Evolutionary conservation across 2,888 invertebrate species (phyloP).

Genomic region (Portevinia maculata): DNA sequence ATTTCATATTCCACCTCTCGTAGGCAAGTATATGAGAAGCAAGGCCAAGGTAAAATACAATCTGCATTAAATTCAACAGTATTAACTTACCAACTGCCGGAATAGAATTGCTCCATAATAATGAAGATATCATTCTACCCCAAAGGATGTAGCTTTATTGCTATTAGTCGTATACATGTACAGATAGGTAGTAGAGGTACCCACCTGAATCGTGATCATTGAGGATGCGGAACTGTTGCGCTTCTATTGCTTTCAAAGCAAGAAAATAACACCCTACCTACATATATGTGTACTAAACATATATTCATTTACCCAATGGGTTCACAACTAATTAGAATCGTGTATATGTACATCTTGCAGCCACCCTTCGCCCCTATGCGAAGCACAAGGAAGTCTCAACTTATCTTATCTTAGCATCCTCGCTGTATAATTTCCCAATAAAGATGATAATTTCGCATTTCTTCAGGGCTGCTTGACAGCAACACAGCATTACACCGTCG

Average conservation of each 20-base stretch:
- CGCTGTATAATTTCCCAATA: constrained; percentile 69
- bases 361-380: constrained; percentile 11
- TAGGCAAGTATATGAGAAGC: not conserved
- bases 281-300: constrained; percentile 39
- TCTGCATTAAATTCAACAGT: constrained; percentile 60
- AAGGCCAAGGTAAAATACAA: constrained; percentile 64
- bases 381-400: constrained; percentile 58
- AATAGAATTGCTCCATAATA: constrained; percentile 68
- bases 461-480: constrained; percentile 59
- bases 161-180: constrained; percentile 40
- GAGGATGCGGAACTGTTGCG: constrained; percentile 67
- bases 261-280: constrained; percentile 25
- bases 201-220: constrained; percentile 59
- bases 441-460: constrained; percentile 69
- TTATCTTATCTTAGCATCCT: constrained; percentile 65
- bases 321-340: constrained; percentile 70
- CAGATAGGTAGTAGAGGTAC: not conserved
- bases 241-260: constrained; percentile 33
- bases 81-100: constrained; percentile 65
- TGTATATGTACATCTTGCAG: constrained; percentile 32
- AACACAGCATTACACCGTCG: constrained; percentile 50
- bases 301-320: constrained; percentile 68
- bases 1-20: constrained; percentile 57
- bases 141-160: constrained; percentile 52
- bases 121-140: constrained; percentile 64